Conservation (phyloP, 2,888 invertebrate genomes). For the Hyalella azteca region DNA sequence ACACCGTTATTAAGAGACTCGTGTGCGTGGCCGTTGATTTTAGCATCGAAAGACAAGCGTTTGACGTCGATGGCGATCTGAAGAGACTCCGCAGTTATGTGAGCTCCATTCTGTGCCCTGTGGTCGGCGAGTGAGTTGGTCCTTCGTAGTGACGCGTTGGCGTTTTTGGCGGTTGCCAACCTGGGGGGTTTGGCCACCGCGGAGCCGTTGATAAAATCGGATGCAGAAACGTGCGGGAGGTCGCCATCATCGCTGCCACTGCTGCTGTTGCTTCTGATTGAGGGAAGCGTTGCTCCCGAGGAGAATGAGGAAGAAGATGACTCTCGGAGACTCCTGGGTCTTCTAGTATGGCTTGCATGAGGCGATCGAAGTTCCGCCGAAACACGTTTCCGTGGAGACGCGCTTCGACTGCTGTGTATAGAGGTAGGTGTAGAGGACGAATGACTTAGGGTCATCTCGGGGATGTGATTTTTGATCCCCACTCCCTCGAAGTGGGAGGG, state of each 20-base stretch:
- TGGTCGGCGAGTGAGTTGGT: neutral
- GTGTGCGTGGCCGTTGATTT: neutral
- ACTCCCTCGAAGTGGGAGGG: slow-evolving; percentile 20
- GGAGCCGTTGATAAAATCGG: neutral
- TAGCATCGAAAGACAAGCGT: slow-evolving; percentile 1
- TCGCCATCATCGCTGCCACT: neutral
- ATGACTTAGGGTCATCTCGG: slow-evolving; percentile 7
- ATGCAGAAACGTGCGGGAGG: neutral
- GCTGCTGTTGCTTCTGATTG: no score
- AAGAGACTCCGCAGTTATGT: neutral
- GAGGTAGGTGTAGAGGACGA: neutral
- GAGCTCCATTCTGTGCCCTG: neutral
- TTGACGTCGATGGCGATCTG: slow-evolving; percentile 1
- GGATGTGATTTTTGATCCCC: neutral
- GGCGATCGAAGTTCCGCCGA: neutral
- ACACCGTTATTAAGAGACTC: neutral
- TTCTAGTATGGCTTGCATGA: neutral
- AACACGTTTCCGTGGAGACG: neutral
- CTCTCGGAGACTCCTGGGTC: neutral
- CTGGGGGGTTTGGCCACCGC: neutral
- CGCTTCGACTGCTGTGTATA: neutral
- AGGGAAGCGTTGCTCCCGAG: neutral
- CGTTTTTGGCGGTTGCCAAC: neutral
- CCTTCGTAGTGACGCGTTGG: no score
- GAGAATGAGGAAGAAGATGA: neutral